These are phyloP conservation scores for Phthorimaea operculella DNA, from an alignment of 1,140 invertebrate species.

Conservation along the genomic window DNA sequence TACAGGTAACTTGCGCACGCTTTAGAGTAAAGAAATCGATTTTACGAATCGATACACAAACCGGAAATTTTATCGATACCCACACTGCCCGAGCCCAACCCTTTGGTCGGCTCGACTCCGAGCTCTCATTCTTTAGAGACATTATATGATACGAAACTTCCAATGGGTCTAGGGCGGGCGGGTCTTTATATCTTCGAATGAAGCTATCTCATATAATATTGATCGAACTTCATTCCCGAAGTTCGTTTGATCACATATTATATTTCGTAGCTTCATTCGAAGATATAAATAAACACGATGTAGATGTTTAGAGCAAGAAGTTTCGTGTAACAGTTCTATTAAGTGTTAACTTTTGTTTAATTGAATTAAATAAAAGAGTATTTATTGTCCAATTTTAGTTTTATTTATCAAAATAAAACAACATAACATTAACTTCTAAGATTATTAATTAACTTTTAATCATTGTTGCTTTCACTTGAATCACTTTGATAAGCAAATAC, in stretches of 20 bases:
- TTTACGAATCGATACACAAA: no score
- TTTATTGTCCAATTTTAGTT: background rate
- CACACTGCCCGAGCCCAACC: no score
- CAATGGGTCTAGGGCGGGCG: no score
- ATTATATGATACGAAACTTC: no score
- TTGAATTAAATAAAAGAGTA: background rate
- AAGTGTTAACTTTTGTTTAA: background rate
- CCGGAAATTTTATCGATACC: no score
- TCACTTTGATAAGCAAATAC: background rate
- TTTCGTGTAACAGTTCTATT: background rate
- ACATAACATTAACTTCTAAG: background rate
- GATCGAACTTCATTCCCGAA: slow-evolving; percentile 2
- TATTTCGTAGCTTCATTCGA: slow-evolving; percentile 3
- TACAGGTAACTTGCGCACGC: no score
- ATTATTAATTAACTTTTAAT: background rate
- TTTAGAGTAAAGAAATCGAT: no score
- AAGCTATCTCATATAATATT: slow-evolving; percentile 4
- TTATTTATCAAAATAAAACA: background rate
- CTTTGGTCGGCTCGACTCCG: no score
- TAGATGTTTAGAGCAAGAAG: slow-evolving; percentile 1
- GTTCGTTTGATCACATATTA: slow-evolving; percentile 5
- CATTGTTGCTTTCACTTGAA: background rate
- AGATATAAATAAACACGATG: background rate
- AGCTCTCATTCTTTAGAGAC: no score
- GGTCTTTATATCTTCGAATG: no score